These are phyloP conservation scores for Agonopterix heracliana DNA, from an alignment of 2,888 invertebrate genomes.

Conservation along the genomic window DNA sequence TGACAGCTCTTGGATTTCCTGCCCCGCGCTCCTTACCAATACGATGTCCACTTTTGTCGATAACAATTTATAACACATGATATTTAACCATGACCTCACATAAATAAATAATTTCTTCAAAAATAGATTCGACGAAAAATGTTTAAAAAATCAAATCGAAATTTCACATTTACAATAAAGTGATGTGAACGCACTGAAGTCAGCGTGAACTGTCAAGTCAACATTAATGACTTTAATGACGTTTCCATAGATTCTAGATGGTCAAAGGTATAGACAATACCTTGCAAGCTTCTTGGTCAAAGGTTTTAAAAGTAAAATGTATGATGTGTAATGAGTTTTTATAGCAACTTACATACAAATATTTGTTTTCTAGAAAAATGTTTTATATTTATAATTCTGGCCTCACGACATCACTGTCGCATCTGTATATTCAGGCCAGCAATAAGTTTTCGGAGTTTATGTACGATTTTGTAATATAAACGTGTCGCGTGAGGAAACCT, in stretches of 20 bases:
- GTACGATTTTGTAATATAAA: too few relatives aligned
- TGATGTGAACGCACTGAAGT: slow-evolving; percentile 50
- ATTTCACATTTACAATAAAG: slow-evolving; percentile 54
- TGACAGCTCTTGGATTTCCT: slow-evolving; percentile 45
- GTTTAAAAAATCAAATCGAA: slow-evolving; percentile 63
- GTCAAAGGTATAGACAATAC: too few relatives aligned
- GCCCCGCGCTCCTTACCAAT: slow-evolving; percentile 45
- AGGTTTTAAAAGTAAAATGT: slow-evolving; percentile 1
- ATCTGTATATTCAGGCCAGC: too few relatives aligned
- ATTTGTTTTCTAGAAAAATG: too few relatives aligned
- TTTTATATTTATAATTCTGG: too few relatives aligned
- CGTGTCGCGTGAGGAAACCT: too few relatives aligned
- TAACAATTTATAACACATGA: slow-evolving; percentile 66
- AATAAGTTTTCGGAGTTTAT: too few relatives aligned
- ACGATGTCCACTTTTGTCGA: slow-evolving; percentile 33
- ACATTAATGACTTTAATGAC: not conserved
- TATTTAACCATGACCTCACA: slow-evolving; percentile 61
- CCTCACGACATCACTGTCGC: too few relatives aligned
- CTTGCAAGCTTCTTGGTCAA: too few relatives aligned
- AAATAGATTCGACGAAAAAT: slow-evolving; percentile 71
- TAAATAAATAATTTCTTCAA: slow-evolving; percentile 71
- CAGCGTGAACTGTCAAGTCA: slow-evolving; percentile 28
- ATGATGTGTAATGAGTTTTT: too few relatives aligned
- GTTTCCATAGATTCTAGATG: slow-evolving; percentile 21
- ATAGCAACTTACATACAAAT: too few relatives aligned